These are phyloP conservation scores for Rhizoglyphus robini DNA, from an alignment of 1,140 invertebrate species.

Conservation along the genomic window DNA sequence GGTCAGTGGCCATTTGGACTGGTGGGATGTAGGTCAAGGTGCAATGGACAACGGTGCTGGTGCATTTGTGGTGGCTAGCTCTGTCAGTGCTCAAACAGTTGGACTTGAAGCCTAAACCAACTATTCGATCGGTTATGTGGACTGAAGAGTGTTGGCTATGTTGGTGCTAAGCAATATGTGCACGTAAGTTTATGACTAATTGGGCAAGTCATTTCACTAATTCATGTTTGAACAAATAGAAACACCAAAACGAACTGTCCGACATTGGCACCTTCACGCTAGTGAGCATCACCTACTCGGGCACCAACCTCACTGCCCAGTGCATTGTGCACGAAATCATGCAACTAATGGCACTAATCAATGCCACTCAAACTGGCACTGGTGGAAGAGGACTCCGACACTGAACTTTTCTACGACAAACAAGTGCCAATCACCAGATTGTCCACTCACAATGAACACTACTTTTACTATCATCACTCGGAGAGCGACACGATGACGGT, in stretches of 20 bases:
- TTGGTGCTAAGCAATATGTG: constrained; percentile 51
- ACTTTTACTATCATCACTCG: constrained; percentile 70
- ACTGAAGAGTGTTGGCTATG: constrained; percentile 63
- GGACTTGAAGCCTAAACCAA: constrained; percentile 56
- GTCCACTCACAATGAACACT: constrained; percentile 50
- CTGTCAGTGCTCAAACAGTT: too few relatives aligned
- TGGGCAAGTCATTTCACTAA: too few relatives aligned
- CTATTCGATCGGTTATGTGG: constrained; percentile 60
- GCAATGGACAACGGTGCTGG: too few relatives aligned
- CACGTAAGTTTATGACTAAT: too few relatives aligned
- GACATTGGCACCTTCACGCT: constrained; percentile 67
- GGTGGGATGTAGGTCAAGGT: too few relatives aligned
- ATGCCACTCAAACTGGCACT: constrained; percentile 40
- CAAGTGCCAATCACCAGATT: constrained; percentile 54
- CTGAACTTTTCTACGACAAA: constrained; percentile 42
- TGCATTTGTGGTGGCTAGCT: too few relatives aligned
- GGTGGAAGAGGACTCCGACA: constrained; percentile 51
- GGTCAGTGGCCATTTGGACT: constrained; percentile 60
- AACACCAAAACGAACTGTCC: constrained; percentile 50
- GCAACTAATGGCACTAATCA: too few relatives aligned
- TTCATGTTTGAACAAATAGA: too few relatives aligned
- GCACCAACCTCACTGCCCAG: constrained; percentile 30
- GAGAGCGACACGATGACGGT: constrained; percentile 61
- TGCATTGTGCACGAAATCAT: constrained; percentile 23
- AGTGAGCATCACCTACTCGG: constrained; percentile 45